These are phyloP conservation scores for Liposcelis brunnea DNA, from an alignment of 2,888 invertebrate species.

Conservation along the genomic window DNA sequence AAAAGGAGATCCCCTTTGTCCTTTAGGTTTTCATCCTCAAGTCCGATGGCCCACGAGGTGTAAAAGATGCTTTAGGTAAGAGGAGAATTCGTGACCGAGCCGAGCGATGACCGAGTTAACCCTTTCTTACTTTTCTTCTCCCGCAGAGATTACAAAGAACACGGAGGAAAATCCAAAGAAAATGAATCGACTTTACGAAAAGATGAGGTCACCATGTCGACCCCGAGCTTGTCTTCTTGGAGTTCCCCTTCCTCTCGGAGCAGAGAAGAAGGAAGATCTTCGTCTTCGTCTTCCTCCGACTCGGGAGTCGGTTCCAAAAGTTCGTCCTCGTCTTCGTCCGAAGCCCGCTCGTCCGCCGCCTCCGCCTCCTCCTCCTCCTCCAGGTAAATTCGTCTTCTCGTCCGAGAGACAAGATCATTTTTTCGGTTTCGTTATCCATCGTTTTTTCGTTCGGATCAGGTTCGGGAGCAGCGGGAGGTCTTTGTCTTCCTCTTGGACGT, in stretches of 20 bases:
- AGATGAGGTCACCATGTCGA: constrained; percentile 49
- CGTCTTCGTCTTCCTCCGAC: constrained; percentile 7
- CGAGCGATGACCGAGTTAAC: no score
- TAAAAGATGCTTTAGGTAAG: constrained; percentile 72
- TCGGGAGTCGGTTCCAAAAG: no score
- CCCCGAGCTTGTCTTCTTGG: constrained; percentile 52
- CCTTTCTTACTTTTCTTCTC: no score
- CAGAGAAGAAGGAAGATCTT: constrained; percentile 8
- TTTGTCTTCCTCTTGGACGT: constrained; percentile 50
- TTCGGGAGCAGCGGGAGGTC: constrained; percentile 15
- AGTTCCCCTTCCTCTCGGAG: constrained; percentile 10
- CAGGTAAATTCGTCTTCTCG: no score
- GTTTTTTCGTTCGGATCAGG: constrained; percentile 12
- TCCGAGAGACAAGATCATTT: no score
- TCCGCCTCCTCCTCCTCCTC: constrained; percentile 25
- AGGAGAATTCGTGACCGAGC: no score
- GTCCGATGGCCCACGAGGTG: constrained; percentile 86
- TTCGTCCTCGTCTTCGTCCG: constrained; percentile 12
- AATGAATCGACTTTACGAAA: constrained; percentile 26
- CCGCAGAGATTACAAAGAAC: constrained; percentile 72
- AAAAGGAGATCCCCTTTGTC: constrained; percentile 78
- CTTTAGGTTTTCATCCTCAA: constrained; percentile 85
- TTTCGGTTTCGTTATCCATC: no score
- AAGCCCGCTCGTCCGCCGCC: constrained; percentile 27
- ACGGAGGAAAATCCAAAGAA: constrained; percentile 53